Conservation (phyloP, 2,113 vertebrate species). For the Oreocharis arfaki region DNA sequence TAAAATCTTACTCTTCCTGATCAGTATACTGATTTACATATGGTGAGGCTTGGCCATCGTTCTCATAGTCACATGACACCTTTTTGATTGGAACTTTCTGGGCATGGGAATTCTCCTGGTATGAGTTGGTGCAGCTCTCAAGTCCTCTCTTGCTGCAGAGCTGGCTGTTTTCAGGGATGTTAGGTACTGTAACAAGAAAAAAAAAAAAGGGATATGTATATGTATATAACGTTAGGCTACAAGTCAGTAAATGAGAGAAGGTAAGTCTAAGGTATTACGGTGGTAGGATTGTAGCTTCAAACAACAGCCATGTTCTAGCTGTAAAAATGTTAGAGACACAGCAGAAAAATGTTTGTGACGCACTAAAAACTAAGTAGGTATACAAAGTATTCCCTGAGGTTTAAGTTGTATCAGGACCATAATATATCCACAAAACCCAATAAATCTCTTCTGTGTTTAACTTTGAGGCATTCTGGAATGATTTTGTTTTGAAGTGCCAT, state of each 20-base stretch:
- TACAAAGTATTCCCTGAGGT: background rate
- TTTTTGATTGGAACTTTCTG: background rate
- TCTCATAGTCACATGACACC: background rate
- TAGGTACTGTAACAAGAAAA: background rate
- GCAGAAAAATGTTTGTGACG: background rate
- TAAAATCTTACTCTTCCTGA: background rate
- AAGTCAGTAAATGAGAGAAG: background rate
- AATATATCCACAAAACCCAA: background rate
- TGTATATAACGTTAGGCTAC: background rate
- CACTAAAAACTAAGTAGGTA: background rate
- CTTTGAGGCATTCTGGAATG: background rate
- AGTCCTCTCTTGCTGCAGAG: background rate
- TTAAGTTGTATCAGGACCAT: background rate
- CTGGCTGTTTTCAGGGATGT: background rate
- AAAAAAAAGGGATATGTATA: background rate
- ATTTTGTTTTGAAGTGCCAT: slow-evolving; percentile 5
- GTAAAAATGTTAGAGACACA: background rate
- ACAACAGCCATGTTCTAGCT: background rate
- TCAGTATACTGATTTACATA: background rate
- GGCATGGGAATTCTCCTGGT: background rate
- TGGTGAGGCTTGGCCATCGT: background rate
- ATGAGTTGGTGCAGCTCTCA: background rate
- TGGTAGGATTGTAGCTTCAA: background rate
- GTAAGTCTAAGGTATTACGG: background rate
- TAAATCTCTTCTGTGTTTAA: background rate